Evolutionary conservation across 2,888 invertebrate genomes (phyloP).

Genomic region (Callosobruchus maculatus): DNA sequence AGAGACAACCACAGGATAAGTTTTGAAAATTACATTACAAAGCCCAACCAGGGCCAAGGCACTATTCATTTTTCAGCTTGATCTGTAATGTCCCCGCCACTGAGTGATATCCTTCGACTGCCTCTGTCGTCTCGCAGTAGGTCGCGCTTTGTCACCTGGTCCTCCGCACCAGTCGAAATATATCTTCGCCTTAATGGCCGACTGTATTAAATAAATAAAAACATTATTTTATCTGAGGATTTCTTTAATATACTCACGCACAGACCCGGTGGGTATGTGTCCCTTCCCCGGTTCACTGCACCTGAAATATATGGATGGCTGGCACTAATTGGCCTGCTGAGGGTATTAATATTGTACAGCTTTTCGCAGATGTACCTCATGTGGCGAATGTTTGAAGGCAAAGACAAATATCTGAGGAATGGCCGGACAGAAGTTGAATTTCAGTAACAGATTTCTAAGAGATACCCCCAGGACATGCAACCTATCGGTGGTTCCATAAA

Average conservation of each 20-base stretch:
- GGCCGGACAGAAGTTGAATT: no score
- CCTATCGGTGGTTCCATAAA: no score
- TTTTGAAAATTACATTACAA: no score
- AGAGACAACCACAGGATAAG: no score
- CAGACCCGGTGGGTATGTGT: conserved; percentile 10
- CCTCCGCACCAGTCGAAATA: conserved; percentile 17
- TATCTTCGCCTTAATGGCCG: conserved; percentile 29
- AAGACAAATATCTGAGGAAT: background rate
- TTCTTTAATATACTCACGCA: conserved; percentile 11
- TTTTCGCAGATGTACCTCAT: background rate
- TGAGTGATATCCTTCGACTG: background rate
- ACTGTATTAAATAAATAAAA: conserved; percentile 30
- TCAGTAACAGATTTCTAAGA: no score
- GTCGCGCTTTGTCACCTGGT: conserved; percentile 25
- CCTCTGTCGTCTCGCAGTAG: conserved; percentile 3
- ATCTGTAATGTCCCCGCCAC: background rate
- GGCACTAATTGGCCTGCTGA: background rate
- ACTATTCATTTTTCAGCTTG: no score
- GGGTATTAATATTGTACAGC: background rate
- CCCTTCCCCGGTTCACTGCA: background rate
- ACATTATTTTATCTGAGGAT: conserved; percentile 19
- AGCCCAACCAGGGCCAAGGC: no score
- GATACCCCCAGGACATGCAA: no score
- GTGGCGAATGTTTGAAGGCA: background rate
- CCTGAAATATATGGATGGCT: background rate